Evolutionary conservation across 2,797 vertebrate species (phyloP).

Genomic region (Sebastes cheni): DNA sequence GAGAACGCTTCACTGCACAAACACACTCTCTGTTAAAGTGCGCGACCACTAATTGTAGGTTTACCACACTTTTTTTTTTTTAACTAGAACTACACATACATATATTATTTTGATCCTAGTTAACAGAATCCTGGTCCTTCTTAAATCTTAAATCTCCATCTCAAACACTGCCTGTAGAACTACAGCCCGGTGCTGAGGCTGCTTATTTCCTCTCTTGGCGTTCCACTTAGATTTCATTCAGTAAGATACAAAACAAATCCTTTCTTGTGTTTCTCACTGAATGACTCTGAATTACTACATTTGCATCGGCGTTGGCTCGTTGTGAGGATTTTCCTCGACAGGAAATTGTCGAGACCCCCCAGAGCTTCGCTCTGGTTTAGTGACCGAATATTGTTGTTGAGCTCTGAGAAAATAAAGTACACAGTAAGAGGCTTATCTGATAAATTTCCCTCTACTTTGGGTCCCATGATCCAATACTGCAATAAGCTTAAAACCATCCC

Average conservation of each 20-base stretch:
- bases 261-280: conserved; percentile 27
- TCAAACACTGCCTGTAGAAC: neutral
- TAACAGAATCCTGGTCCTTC: neutral
- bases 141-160: neutral
- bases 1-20: conserved; percentile 30
- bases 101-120: neutral
- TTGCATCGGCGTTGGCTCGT: conserved; percentile 25
- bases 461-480: conserved; percentile 54
- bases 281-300: conserved; percentile 37
- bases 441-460: conserved; percentile 59
- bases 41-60: neutral
- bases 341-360: conserved; percentile 49
- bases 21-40: conserved; percentile 9
- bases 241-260: conserved; percentile 32
- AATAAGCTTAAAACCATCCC: conserved; percentile 62
- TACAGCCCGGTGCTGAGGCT: neutral
- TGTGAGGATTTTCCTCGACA: conserved; percentile 38
- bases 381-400: conserved; percentile 54
- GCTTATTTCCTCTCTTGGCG: neutral
- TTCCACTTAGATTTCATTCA: conserved; percentile 31
- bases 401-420: conserved; percentile 64
- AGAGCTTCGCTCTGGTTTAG: conserved; percentile 48
- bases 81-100: neutral
- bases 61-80: neutral
- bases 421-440: conserved; percentile 75